Evolutionary conservation across 92 coral and sea anemone species (phyloP), one percentile per base, ranked within the genome.

Genomic region (Diadumene lineata): DNA sequence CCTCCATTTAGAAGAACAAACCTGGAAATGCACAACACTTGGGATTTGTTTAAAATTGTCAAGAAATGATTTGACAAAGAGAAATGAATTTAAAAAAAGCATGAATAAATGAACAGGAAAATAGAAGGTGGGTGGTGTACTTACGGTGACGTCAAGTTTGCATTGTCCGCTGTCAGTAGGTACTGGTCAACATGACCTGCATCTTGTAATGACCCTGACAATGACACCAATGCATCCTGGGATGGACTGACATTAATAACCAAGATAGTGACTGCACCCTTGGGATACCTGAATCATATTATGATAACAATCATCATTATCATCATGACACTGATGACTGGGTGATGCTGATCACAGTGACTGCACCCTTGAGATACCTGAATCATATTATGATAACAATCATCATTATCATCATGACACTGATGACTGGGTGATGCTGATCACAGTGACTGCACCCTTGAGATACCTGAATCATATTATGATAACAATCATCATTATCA

Each of bases 1-100:
- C 80, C 70, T 1, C 97, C 97, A 76, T 89, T 96, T 34, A 96
- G 90, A n/a, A 34, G 63, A 16, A 96, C 89, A 0, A 78, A 63
- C 58, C 97, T 91, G 31, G 7, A 66, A 11, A 43, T 29, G n/a
- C n/a, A n/a, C n/a, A n/a, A n/a, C n/a, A n/a, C n/a, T n/a, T n/a
- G n/a, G n/a, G n/a, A n/a, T n/a, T n/a, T n/a, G n/a, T n/a, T n/a
- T n/a, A 64, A 44, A 8, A 44, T 44, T 44, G 51, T 44, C 9
- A 44, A 44, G 9, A 44, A 44, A 44, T 8, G 17, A 44, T 17
- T 44, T 17, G 17, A 2, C 6, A 53, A 13, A 53, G 19, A 21
- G 8, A 53, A 53, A 53, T 4, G 6, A 38, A 38, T 38, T 38
- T 4, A 38, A 38, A 38, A 38, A 4, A 38, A 38, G 48, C 48